Conservation (phyloP, 2,888 invertebrate species). For the Antitype chi region DNA sequence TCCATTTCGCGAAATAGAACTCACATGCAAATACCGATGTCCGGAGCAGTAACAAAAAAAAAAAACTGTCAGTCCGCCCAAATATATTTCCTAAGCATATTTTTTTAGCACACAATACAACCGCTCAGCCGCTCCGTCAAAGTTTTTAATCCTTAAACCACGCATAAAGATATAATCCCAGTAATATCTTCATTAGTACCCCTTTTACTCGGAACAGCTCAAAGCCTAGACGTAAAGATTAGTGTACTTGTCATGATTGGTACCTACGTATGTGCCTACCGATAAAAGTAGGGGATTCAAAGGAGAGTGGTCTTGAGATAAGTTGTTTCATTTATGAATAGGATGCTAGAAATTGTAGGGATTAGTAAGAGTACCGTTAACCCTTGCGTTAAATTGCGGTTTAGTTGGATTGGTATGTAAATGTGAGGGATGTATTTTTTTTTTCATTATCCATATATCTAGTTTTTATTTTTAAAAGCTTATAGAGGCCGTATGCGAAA, state of each 20-base stretch:
- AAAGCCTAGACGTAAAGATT: slow-evolving; percentile 33
- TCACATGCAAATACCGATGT: no score
- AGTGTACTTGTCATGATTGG: slow-evolving; percentile 29
- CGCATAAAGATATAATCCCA: background rate
- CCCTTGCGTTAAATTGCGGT: background rate
- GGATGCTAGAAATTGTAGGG: slow-evolving; percentile 13
- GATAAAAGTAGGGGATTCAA: slow-evolving; percentile 10
- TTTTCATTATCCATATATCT: no score
- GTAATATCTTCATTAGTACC: slow-evolving; percentile 34
- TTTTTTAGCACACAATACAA: background rate
- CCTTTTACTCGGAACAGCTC: slow-evolving; percentile 28
- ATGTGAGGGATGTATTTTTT: background rate
- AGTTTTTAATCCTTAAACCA: background rate
- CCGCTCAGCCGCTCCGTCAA: background rate
- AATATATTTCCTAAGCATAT: background rate
- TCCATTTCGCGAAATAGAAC: no score
- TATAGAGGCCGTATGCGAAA: no score
- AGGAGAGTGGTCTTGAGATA: slow-evolving; percentile 36
- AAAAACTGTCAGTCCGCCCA: background rate
- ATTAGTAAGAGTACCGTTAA: background rate
- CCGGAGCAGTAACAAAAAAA: background rate
- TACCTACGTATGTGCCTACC: background rate
- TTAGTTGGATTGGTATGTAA: background rate
- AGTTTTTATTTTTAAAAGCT: no score
- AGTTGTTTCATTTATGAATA: slow-evolving; percentile 45